phyloP scores from a whole-genome alignment of 2,888 invertebrate genomes.

The Physocephala rufipes region DNA sequence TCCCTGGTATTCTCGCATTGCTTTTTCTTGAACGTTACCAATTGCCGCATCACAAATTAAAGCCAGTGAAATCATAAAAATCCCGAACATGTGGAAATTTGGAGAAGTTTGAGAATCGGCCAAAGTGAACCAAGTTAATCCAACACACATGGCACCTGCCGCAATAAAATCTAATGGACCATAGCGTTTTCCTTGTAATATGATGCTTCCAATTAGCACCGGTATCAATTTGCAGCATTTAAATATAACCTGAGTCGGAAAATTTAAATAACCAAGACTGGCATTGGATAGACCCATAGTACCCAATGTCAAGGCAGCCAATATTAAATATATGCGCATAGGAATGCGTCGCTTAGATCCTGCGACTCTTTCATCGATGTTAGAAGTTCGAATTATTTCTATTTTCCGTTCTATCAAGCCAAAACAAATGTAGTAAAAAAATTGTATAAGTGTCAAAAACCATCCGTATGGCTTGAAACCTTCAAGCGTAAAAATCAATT shows the following conservation, averaged over 20 bases:
- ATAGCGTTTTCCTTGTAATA: slow-evolving; percentile 91
- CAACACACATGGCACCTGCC: slow-evolving; percentile 86
- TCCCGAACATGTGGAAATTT: slow-evolving; percentile 76
- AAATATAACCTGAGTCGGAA: slow-evolving; percentile 96
- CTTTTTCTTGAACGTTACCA: slow-evolving; percentile 96
- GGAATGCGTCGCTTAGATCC: slow-evolving; percentile 80
- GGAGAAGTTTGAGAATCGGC: slow-evolving; percentile 80
- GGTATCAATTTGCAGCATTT: slow-evolving; percentile 98
- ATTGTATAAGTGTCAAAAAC: slow-evolving; percentile 92
- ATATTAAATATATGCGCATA: slow-evolving; percentile 77
- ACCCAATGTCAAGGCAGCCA: slow-evolving; percentile 88
- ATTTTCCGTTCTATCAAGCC: slow-evolving; percentile 76
- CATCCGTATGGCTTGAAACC: slow-evolving; percentile 90
- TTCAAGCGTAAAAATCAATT: slow-evolving; percentile 89
- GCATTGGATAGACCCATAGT: slow-evolving; percentile 97
- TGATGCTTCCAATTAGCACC: slow-evolving; percentile 90
- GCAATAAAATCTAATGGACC: slow-evolving; percentile 84
- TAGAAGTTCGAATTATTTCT: slow-evolving; percentile 62
- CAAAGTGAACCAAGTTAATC: slow-evolving; percentile 89
- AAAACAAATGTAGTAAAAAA: slow-evolving; percentile 84
- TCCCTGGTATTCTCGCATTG: slow-evolving; percentile 85
- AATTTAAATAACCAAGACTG: slow-evolving; percentile 92
- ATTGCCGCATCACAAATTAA: slow-evolving; percentile 94
- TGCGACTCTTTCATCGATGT: slow-evolving; percentile 52
- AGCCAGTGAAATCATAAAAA: slow-evolving; percentile 82